Percentiles rank a stretch among this genome's conserved stretches.
Conservation (phyloP, 2,797 vertebrate species). For the Sebastes baramenuke region DNA sequence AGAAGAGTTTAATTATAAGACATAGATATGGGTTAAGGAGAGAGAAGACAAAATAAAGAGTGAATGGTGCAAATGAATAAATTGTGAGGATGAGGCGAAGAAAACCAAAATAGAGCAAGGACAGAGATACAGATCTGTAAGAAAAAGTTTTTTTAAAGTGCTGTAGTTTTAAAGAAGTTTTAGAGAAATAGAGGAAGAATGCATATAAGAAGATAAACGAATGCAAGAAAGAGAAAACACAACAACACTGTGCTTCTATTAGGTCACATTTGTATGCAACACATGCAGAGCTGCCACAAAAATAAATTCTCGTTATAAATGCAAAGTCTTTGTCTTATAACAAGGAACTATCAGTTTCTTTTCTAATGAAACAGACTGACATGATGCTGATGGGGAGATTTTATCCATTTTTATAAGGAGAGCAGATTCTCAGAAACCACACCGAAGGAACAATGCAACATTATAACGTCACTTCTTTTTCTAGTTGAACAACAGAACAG, state of each 20-base stretch:
- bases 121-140: constrained; percentile 1
- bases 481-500: background rate
- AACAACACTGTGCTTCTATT: background rate
- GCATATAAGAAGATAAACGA: background rate
- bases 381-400: background rate
- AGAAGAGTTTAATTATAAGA: constrained; percentile 8
- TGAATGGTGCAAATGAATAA: background rate
- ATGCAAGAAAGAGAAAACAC: background rate
- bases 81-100: background rate
- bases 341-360: background rate
- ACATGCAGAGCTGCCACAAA: background rate
- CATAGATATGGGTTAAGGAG: background rate
- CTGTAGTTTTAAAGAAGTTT: background rate
- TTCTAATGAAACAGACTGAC: background rate
- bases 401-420: background rate
- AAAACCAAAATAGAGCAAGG: background rate
- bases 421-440: background rate
- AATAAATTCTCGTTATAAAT: constrained; percentile 3
- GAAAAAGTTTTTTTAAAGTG: background rate
- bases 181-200: background rate
- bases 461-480: background rate
- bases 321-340: background rate
- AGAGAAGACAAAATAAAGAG: background rate
- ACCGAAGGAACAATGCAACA: background rate
- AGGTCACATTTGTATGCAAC: constrained; percentile 3